Evolutionary conservation across 1,140 invertebrate species (phyloP).

Genomic region (Pogonognathellus flavescens): DNA sequence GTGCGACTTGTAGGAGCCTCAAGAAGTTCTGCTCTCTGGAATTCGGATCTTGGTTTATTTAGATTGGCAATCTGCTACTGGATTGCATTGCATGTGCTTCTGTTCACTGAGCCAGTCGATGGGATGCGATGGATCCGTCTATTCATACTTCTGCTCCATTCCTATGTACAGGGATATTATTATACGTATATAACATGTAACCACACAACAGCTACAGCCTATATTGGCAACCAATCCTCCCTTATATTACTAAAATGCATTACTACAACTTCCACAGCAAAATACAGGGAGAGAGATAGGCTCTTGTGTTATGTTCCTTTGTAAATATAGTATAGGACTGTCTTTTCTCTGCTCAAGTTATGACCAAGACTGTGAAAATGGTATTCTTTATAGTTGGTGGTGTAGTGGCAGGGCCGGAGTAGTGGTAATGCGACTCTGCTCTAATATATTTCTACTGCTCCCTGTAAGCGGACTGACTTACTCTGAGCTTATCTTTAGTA

Average conservation of each 20-base stretch:
- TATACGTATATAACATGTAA: no score
- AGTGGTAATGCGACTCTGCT: no score
- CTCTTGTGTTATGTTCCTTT: no score
- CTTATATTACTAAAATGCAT: no score
- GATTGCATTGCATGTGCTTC: slow-evolving; percentile 39
- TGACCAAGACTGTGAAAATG: not conserved
- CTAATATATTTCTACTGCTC: no score
- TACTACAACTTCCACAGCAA: no score
- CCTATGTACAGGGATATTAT: no score
- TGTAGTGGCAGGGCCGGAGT: not conserved
- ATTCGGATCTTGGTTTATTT: slow-evolving; percentile 50
- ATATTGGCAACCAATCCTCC: no score
- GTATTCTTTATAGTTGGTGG: not conserved
- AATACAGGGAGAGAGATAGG: no score
- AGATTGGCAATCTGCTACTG: slow-evolving; percentile 45
- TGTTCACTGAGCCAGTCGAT: not conserved
- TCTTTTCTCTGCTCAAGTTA: slow-evolving; percentile 1
- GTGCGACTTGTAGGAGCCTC: slow-evolving; percentile 47
- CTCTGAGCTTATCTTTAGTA: not conserved
- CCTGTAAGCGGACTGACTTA: not conserved
- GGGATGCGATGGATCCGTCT: not conserved
- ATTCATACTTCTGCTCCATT: not conserved
- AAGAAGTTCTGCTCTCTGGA: slow-evolving; percentile 9
- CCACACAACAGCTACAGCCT: no score
- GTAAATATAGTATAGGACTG: no score